These are phyloP conservation scores for Pagetopsis macropterus DNA, from an alignment of 2,797 vertebrate genomes.

Conservation along the genomic window DNA sequence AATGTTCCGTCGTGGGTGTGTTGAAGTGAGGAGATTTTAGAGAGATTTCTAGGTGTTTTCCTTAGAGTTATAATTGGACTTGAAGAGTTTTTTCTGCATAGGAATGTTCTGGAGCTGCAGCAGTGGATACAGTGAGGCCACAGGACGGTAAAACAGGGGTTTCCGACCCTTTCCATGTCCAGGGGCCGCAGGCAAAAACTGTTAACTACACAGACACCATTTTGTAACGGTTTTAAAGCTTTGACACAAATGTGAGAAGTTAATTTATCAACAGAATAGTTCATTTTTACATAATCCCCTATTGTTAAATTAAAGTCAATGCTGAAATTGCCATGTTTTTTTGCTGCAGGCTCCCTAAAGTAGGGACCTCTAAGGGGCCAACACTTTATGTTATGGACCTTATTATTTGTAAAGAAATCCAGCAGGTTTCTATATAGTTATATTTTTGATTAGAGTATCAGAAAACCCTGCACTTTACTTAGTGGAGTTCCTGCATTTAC, in stretches of 20 bases:
- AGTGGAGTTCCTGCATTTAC: not conserved
- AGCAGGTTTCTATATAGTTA: not conserved
- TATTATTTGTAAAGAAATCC: not conserved
- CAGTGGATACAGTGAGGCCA: slow-evolving; percentile 59
- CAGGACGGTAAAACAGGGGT: slow-evolving; percentile 39
- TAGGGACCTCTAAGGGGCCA: not conserved
- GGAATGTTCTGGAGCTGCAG: slow-evolving; percentile 69
- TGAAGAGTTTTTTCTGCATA: slow-evolving; percentile 51
- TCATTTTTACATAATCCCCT: not conserved
- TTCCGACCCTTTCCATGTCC: slow-evolving; percentile 26
- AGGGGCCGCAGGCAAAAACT: slow-evolving; percentile 28
- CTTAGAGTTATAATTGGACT: slow-evolving; percentile 22
- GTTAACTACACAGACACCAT: slow-evolving; percentile 19
- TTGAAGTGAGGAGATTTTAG: not conserved
- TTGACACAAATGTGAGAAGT: not conserved
- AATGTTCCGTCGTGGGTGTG: slow-evolving; percentile 10
- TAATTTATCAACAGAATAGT: not conserved
- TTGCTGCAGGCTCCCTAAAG: not conserved
- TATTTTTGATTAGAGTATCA: too few species aligned
- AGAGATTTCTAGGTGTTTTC: not conserved
- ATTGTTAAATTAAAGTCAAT: not conserved
- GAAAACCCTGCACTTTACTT: too few species aligned
- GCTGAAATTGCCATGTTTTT: not conserved
- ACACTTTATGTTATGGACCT: not conserved
- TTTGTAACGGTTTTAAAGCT: slow-evolving; percentile 26